These are phyloP conservation scores for Pecten maximus DNA, from an alignment of 2,888 invertebrate species.

Conservation along the genomic window DNA sequence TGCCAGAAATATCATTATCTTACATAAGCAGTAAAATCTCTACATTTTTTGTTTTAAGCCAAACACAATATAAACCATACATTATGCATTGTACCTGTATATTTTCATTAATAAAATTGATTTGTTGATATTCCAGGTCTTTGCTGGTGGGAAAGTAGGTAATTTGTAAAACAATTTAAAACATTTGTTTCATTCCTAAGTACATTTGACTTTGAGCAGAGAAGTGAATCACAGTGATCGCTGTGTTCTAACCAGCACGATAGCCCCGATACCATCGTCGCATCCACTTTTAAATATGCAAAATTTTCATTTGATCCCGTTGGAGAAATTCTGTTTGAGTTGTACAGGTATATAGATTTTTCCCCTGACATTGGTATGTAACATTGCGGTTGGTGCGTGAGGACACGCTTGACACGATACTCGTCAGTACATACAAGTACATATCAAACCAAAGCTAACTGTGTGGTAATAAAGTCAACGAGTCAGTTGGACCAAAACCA, in stretches of 20 bases:
- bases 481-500: not conserved
- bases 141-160: no score
- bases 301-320: constrained; percentile 31
- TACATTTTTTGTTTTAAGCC: no score
- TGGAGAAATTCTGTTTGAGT: constrained; percentile 2
- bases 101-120: no score
- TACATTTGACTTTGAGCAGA: not conserved
- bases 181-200: not conserved
- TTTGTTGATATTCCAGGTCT: no score
- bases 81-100: no score
- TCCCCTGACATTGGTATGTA: not conserved
- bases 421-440: not conserved
- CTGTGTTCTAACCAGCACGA: not conserved
- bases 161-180: no score
- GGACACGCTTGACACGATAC: not conserved
- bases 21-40: no score
- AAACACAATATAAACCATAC: no score
- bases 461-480: not conserved
- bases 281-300: constrained; percentile 21
- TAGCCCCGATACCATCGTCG: not conserved
- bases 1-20: no score
- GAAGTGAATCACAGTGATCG: not conserved
- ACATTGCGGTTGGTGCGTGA: not conserved
- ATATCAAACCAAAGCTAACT: not conserved
- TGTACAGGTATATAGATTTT: constrained; percentile 31